Percentiles rank a stretch among this genome's conserved stretches.
These are phyloP conservation scores for Dryobota labecula DNA, from an alignment of 2,888 invertebrate genomes.

Conservation along the genomic window DNA sequence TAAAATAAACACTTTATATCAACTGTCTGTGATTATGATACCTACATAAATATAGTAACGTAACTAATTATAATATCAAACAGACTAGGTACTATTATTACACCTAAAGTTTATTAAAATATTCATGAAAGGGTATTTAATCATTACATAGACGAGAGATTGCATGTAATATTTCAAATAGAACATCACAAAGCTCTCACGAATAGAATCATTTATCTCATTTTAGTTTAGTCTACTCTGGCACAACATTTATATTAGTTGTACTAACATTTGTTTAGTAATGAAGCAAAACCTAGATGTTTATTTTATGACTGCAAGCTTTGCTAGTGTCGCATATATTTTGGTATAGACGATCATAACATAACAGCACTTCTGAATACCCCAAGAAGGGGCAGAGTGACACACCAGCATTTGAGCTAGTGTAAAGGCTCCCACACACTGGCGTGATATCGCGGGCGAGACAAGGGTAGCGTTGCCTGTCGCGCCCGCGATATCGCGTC, in stretches of 20 bases:
- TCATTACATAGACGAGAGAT: conserved; percentile 23
- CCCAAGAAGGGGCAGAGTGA: neutral
- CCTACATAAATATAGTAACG: too few relatives aligned
- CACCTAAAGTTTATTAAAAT: neutral
- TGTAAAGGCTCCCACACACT: too few relatives aligned
- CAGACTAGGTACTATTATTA: neutral
- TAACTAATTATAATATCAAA: neutral
- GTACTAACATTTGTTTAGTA: conserved; percentile 1
- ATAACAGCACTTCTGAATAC: neutral
- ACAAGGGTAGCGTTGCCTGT: too few relatives aligned
- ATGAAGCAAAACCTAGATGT: conserved; percentile 15
- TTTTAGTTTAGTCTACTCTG: conserved; percentile 20
- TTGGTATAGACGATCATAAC: too few relatives aligned
- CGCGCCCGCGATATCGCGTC: too few relatives aligned
- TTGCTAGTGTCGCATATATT: neutral
- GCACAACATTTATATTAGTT: conserved; percentile 26
- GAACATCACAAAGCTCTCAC: conserved; percentile 13
- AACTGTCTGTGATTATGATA: neutral
- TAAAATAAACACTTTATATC: too few relatives aligned
- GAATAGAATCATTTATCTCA: conserved; percentile 27
- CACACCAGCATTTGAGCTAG: too few relatives aligned
- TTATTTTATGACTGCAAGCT: neutral
- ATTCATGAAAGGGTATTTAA: conserved; percentile 13
- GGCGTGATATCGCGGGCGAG: too few relatives aligned
- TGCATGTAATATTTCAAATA: conserved; percentile 20